A percentile compares a stretch with the other conserved stretches of the same genome.
Conservation (phyloP, 2,113 vertebrate species). For the Macquaria ambigua region DNA sequence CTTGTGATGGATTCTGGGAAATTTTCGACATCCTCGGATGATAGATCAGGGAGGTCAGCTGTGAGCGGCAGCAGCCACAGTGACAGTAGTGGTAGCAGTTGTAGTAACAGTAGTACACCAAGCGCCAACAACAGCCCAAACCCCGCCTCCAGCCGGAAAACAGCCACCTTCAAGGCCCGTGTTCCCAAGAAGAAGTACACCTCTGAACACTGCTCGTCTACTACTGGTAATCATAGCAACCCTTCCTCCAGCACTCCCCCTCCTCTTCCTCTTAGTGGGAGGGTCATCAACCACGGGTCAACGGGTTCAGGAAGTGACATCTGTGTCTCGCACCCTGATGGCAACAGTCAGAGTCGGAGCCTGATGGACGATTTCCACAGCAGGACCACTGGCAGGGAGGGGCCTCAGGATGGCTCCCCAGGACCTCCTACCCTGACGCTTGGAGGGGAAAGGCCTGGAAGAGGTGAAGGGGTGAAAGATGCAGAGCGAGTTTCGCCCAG, state of each 20-base stretch:
- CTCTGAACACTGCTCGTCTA: conserved; percentile 85
- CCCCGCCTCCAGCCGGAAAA: conserved; percentile 88
- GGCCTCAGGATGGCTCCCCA: conserved; percentile 57
- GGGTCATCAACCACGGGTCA: conserved; percentile 60
- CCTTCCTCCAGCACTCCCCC: conserved; percentile 67
- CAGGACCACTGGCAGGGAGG: conserved; percentile 38
- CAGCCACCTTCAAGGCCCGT: conserved; percentile 92
- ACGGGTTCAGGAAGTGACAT: conserved; percentile 56
- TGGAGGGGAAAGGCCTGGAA: conserved; percentile 63
- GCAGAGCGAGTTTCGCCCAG: conserved; percentile 69
- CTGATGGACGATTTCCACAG: conserved; percentile 63
- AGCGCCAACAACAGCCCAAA: conserved; percentile 87
- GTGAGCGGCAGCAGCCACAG: conserved; percentile 68
- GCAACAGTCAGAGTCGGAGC: conserved; percentile 52
- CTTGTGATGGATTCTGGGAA: conserved; percentile 61
- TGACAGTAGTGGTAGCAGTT: conserved; percentile 73
- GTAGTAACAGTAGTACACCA: conserved; percentile 82
- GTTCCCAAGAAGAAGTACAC: conserved; percentile 93
- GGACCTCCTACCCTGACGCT: conserved; percentile 71
- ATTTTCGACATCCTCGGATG: conserved; percentile 44
- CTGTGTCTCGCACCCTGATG: conserved; percentile 43
- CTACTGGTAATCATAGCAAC: conserved; percentile 77
- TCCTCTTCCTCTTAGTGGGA: conserved; percentile 46
- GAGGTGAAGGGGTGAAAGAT: conserved; percentile 58
- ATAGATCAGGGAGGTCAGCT: conserved; percentile 69